These are phyloP conservation scores for Calycopis cecrops DNA, from an alignment of 1,140 invertebrate species.

Conservation along the genomic window DNA sequence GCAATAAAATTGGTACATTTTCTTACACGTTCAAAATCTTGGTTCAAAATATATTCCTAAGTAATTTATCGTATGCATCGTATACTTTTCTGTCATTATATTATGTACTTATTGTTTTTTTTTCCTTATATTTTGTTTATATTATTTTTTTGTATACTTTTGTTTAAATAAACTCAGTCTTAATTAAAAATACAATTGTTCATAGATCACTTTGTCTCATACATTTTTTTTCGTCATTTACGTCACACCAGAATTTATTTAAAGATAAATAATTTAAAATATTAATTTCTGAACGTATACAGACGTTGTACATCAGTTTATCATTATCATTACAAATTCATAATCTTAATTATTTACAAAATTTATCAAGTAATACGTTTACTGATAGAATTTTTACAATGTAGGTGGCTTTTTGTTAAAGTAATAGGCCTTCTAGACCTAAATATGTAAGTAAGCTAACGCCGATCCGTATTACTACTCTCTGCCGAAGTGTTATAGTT, in stretches of 20 bases:
- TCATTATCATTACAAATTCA: neutral
- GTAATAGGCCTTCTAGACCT: slow-evolving; percentile 3
- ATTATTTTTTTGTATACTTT: too few species aligned
- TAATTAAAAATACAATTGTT: too few species aligned
- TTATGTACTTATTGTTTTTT: too few species aligned
- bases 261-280: slow-evolving; percentile 20
- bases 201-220: too few species aligned
- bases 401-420: neutral
- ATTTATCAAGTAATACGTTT: slow-evolving; percentile 7
- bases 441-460: slow-evolving; percentile 3
- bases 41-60: too few species aligned
- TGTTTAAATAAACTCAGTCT: too few species aligned
- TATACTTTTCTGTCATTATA: too few species aligned
- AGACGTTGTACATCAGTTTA: slow-evolving; percentile 71
- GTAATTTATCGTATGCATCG: too few species aligned
- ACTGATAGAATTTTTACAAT: slow-evolving; percentile 7
- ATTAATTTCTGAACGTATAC: slow-evolving; percentile 63
- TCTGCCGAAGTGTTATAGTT: neutral
- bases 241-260: slow-evolving; percentile 35
- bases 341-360: slow-evolving; percentile 44
- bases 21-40: too few species aligned
- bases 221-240: neutral
- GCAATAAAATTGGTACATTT: too few species aligned
- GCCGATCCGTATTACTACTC: neutral
- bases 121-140: too few species aligned